These are phyloP conservation scores for Perca schrenkii DNA, from an alignment of 2,113 vertebrate species.

Conservation along the genomic window DNA sequence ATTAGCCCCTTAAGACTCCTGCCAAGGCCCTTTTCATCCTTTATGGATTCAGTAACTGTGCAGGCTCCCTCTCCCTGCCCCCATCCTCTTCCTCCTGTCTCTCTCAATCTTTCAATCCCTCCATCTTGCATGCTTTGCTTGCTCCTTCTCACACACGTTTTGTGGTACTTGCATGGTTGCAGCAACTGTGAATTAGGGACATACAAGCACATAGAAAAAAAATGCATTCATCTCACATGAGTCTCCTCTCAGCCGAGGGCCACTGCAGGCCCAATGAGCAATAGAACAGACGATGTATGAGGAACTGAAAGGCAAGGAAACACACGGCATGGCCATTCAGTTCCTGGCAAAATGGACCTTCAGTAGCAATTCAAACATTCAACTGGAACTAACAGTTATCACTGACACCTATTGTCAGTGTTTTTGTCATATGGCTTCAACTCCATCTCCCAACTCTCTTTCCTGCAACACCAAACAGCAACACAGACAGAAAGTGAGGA, in stretches of 20 bases:
- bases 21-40: conserved; percentile 81
- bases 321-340: conserved; percentile 31
- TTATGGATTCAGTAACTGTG: conserved; percentile 79
- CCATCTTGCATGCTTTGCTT: conserved; percentile 69
- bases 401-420: conserved; percentile 23
- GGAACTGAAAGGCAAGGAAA: conserved; percentile 30
- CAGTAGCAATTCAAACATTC: conserved; percentile 32
- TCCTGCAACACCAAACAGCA: conserved; percentile 3
- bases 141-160: conserved; percentile 24
- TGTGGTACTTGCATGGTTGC: conserved; percentile 29
- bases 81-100: conserved; percentile 65
- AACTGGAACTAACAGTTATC: conserved; percentile 32
- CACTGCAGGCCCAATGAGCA: conserved; percentile 28
- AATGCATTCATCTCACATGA: conserved; percentile 16
- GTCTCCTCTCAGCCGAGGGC: conserved; percentile 1
- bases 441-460: conserved; percentile 15
- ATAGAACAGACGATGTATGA: conserved; percentile 21
- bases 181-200: conserved; percentile 28
- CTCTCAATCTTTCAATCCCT: conserved; percentile 73
- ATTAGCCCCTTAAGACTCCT: conserved; percentile 82
- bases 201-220: neutral
- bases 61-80: conserved; percentile 40
- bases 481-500: conserved; percentile 27
- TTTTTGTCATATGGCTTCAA: conserved; percentile 33
- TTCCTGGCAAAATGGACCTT: conserved; percentile 45